Conservation (phyloP, 2,113 vertebrate genomes). For the Tricholaema leucomelas region DNA sequence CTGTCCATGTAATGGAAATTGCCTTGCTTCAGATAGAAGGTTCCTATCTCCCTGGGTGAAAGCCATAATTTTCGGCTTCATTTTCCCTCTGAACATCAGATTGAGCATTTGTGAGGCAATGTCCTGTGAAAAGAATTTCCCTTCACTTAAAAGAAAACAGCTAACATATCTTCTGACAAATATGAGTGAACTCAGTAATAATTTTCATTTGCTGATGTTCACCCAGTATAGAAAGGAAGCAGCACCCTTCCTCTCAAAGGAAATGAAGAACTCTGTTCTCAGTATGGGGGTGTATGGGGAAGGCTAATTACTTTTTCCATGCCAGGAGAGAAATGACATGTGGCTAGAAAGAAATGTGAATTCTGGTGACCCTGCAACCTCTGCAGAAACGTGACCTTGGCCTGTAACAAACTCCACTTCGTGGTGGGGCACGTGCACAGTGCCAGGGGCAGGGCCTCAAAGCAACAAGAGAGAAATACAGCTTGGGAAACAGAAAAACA, state of each 20-base stretch:
- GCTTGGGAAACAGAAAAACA: not conserved
- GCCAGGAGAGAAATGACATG: slow-evolving; percentile 61
- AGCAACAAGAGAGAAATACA: not conserved
- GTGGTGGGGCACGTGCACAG: not conserved
- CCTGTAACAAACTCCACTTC: not conserved
- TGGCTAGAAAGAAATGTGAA: slow-evolving; percentile 51
- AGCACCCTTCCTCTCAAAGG: slow-evolving; percentile 66
- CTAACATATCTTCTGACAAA: slow-evolving; percentile 44
- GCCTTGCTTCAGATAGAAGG: not conserved
- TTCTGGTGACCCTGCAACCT: slow-evolving; percentile 42
- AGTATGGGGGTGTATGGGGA: slow-evolving; percentile 18
- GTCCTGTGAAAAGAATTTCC: slow-evolving; percentile 43
- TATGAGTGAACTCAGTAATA: slow-evolving; percentile 49
- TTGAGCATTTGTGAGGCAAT: not conserved
- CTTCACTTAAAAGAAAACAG: slow-evolving; percentile 12
- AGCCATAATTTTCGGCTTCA: not conserved
- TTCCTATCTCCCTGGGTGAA: not conserved
- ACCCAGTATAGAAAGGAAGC: slow-evolving; percentile 63
- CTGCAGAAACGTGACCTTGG: slow-evolving; percentile 42
- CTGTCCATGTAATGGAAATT: not conserved
- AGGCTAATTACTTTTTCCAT: slow-evolving; percentile 66
- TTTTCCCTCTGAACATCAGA: slow-evolving; percentile 28
- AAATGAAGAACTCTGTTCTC: slow-evolving; percentile 61
- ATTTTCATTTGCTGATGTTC: slow-evolving; percentile 60
- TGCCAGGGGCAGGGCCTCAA: not conserved